These are phyloP conservation scores for Typhlichthys subterraneus DNA, from an alignment of 2,797 vertebrate genomes.

Conservation along the genomic window DNA sequence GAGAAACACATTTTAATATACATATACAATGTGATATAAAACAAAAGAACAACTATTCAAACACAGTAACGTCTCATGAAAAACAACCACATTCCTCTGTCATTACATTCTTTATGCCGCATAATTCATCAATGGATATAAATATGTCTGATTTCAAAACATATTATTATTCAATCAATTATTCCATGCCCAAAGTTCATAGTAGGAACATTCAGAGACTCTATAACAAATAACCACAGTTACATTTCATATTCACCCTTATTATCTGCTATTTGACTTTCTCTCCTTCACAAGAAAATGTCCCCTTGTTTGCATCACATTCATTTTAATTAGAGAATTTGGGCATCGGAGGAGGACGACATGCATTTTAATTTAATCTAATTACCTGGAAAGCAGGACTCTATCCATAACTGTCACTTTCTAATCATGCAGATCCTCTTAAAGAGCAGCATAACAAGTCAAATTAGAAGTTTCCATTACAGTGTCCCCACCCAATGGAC, in stretches of 20 bases:
- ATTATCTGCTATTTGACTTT: conserved; percentile 43
- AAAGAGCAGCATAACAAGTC: conserved; percentile 53
- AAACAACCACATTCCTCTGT: no score
- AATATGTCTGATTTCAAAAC: no score
- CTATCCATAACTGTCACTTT: conserved; percentile 82
- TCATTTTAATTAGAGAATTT: conserved; percentile 78
- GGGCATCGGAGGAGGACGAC: conserved; percentile 64
- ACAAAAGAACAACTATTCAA: no score
- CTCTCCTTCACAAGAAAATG: conserved; percentile 62
- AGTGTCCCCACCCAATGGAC: conserved; percentile 24
- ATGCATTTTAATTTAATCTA: conserved; percentile 83
- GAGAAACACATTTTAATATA: no score
- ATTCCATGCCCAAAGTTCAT: no score
- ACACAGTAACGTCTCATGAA: no score
- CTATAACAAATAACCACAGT: no score
- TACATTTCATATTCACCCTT: background rate
- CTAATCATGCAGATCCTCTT: conserved; percentile 68
- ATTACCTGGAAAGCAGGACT: conserved; percentile 79
- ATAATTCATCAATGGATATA: no score
- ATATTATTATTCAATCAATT: no score
- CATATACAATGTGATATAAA: no score
- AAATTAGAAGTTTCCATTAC: conserved; percentile 34
- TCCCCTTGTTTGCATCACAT: conserved; percentile 68
- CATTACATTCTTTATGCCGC: no score
- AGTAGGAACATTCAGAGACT: no score